Percentiles rank a stretch among this genome's conserved stretches.
Evolutionary conservation across 37 sponge, comb jelly and placozoan species (phyloP).

Genomic region (Halichondria panicea): DNA sequence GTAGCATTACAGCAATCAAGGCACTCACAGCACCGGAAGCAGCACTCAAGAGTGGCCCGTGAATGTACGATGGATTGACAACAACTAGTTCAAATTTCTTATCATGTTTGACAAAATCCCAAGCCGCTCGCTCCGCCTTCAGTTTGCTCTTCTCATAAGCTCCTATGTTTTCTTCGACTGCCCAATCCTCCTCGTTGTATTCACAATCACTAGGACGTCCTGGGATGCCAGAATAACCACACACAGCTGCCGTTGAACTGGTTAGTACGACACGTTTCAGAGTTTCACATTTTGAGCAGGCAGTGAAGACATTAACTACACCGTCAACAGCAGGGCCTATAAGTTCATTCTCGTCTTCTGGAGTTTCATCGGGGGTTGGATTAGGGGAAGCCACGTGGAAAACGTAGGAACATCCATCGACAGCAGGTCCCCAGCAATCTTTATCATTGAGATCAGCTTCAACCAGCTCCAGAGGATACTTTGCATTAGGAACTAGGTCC

Average conservation of each 20-base stretch:
- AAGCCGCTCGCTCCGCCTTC: conserved; percentile 85
- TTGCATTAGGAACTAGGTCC: conserved; percentile 64
- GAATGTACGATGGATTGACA: conserved; percentile 66
- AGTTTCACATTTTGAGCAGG: conserved; percentile 72
- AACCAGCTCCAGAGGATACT: conserved; percentile 75
- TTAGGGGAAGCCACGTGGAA: conserved; percentile 92
- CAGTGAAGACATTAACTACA: conserved; percentile 74
- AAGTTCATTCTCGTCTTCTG: conserved; percentile 18
- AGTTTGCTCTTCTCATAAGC: conserved; percentile 85
- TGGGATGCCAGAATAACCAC: conserved; percentile 44
- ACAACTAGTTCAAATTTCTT: conserved; percentile 82
- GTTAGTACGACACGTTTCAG: conserved; percentile 89
- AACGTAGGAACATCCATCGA: conserved; percentile 79
- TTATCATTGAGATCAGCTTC: conserved; percentile 79
- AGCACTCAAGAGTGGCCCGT: conserved; percentile 77
- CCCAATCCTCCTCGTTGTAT: conserved; percentile 87
- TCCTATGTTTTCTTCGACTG: conserved; percentile 15
- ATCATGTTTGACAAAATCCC: conserved; percentile 72
- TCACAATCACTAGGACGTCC: conserved; percentile 25
- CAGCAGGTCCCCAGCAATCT: conserved; percentile 79
- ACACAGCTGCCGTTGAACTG: conserved; percentile 83
- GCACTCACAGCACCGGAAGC: conserved; percentile 21
- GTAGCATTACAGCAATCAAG: conserved; percentile 29
- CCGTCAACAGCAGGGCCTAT: conserved; percentile 88
- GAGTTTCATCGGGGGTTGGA: conserved; percentile 37